phyloP scores from a whole-genome alignment of 2,888 invertebrate genomes.

The Catocala sponsa region DNA sequence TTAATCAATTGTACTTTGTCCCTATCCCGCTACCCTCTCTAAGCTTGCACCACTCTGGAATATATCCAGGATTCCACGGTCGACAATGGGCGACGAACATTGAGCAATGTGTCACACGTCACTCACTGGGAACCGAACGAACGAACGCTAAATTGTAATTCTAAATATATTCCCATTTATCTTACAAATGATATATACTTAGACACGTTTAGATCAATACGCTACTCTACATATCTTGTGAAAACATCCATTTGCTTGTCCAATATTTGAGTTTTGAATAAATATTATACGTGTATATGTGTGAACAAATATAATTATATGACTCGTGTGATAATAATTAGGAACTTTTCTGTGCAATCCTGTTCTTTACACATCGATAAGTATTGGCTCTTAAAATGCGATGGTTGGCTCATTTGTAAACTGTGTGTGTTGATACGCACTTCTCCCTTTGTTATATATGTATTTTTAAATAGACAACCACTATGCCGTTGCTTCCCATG shows the following conservation, averaged over 20 bases:
- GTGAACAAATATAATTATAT: not conserved
- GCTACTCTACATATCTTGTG: conserved; percentile 11
- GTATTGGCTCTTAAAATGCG: too few relatives aligned
- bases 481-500: too few relatives aligned
- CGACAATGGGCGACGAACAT: conserved; percentile 47
- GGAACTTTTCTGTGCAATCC: not conserved
- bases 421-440: too few relatives aligned
- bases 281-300: not conserved
- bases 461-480: too few relatives aligned
- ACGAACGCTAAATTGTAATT: conserved; percentile 43
- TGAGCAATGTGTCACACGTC: conserved; percentile 50
- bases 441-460: too few relatives aligned
- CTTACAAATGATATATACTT: conserved; percentile 35
- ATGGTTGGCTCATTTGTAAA: too few relatives aligned
- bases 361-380: too few relatives aligned
- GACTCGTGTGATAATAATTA: conserved; percentile 6
- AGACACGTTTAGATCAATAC: conserved; percentile 34
- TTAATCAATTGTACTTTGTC: not conserved
- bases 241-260: conserved; percentile 15
- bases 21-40: not conserved
- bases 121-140: conserved; percentile 33
- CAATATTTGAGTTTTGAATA: conserved; percentile 10
- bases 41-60: conserved; percentile 31
- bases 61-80: conserved; percentile 38
- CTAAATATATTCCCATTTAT: conserved; percentile 41